A percentile compares a stretch with the other conserved stretches of the same genome.
These are phyloP conservation scores for Dendrolimus pini DNA, from an alignment of 2,888 invertebrate genomes.

Conservation along the genomic window DNA sequence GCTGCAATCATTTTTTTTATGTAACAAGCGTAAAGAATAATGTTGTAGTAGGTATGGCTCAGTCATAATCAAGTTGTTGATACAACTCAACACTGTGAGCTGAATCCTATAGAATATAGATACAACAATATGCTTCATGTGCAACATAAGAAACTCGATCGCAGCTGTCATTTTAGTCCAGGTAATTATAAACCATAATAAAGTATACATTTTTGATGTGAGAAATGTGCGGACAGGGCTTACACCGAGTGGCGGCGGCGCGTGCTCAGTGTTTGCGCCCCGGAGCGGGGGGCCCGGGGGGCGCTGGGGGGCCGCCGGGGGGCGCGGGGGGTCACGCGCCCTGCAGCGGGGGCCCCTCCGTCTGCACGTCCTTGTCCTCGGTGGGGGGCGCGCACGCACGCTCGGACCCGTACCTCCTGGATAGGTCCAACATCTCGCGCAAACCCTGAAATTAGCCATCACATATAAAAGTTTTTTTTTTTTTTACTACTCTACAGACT, in stretches of 20 bases:
- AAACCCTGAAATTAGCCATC: constrained; percentile 76
- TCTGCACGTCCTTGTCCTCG: constrained; percentile 86
- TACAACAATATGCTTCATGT: too few species aligned
- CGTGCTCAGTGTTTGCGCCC: constrained; percentile 22
- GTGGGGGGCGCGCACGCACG: constrained; percentile 70
- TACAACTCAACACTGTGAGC: too few species aligned
- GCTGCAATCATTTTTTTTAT: too few species aligned
- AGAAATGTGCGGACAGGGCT: constrained; percentile 38
- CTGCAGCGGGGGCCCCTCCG: constrained; percentile 72
- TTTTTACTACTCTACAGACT: too few species aligned
- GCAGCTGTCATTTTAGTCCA: too few species aligned
- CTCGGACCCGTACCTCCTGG: constrained; percentile 83
- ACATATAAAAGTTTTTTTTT: background rate
- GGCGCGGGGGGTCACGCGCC: constrained; percentile 60
- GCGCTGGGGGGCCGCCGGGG: constrained; percentile 13
- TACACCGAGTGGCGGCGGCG: constrained; percentile 12
- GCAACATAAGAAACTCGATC: too few species aligned
- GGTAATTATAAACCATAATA: too few species aligned
- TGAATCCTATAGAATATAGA: too few species aligned
- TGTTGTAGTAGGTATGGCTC: too few species aligned
- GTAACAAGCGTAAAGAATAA: too few species aligned
- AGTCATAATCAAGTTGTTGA: too few species aligned
- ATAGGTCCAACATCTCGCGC: constrained; percentile 89
- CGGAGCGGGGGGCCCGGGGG: constrained; percentile 12
- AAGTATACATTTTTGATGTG: too few species aligned